Evolutionary conservation across 2,113 vertebrate species (phyloP), one percentile per base, ranked within the genome.

Genomic region (Rostratula benghalensis): DNA sequence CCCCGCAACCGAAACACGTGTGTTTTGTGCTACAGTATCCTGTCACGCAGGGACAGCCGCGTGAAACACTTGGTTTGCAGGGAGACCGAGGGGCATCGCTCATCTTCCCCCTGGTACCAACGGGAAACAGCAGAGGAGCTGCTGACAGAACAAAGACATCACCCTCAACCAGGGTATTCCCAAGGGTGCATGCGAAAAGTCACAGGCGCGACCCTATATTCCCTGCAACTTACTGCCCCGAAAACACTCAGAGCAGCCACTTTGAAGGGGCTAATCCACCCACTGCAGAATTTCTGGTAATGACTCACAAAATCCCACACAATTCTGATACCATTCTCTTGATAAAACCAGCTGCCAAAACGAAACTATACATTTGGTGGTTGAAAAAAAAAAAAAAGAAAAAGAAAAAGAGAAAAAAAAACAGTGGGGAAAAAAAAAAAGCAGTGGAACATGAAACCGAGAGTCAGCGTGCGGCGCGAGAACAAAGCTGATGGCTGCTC

Each of bases 251-350:
- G 51, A 90, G 73, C 78, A 76, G 74, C 46, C 31, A 2, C 95
- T 88, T 63, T 46, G 64, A 77, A 81, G 77, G 64, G 79, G 80
- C 54, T 60, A 65, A 71, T 51, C 83, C 93, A 64, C 78, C 83
- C 85, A 89, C 91, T 51, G 41, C 67, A 45, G 64, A 80, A 53
- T 71, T 93, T 97, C 89, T 95, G 88, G 79, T 92, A 67, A 51
- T 82, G 78, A 94, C 87, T 94, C 93, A 91, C 84, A 69, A 79
- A 81, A 87, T 75, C 85, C 85, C 91, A 94, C 79, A 89, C 4
- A 3, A 78, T 79, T 94, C 87, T 37, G 8, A 67, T 87, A 89
- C 83, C 88, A 45, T 93, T 82, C 97, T 87, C 82, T 91, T 83
- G 81, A 88, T 60, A 87, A 79, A 73, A 87, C 60, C 74, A 95